Evolutionary conservation across 2,888 invertebrate genomes (phyloP), one percentile per base, ranked within the genome.

Genomic region (Cephus nigrinus): DNA sequence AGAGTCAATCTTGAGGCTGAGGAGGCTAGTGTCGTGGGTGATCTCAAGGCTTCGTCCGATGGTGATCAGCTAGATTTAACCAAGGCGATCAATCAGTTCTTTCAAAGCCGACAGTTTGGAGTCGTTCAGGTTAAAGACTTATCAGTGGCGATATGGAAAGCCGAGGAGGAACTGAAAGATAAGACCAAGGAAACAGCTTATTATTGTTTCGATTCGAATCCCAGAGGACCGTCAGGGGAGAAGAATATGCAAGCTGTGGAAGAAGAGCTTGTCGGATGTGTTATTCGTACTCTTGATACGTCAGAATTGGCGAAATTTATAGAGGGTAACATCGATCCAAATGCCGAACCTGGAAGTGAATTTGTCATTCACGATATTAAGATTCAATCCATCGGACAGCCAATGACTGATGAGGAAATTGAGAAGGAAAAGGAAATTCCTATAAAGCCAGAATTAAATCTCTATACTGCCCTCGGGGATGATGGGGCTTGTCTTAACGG

Each of bases 131-230:
- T 88, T 9, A 92, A 92, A 82, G 88, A 91, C 80, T 81, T 82
- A 33, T 79, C 84, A 3, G 90, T 92, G 1, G 92, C 92, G 0
- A 85, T 93, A 9, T 93, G 93, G 93, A 92, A 90, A 78, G 88
- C 87, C 0, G 87, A 88, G 2, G 90, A 91, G 34, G 87, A 89
- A 15, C 76, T 80, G 3, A 85, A 85, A 55, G 77, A 81, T 0
- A 83, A 82, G 2, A 80, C 78, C 9, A 84, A 82, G 73, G 80
- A 82, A n/a, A 83, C 79, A 0, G 84, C 89, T 4, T 93, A 90
- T 76, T 93, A 92, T 82, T 89, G 92, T 82, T 93, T 92, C 80
- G 93, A 93, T 83, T 90, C 93, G 0, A 90, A 92, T 80, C 91
- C 92, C 34, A 87, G 92, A 31, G 92, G 92, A 31, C 92, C 33